These are phyloP conservation scores for Agrilus planipennis DNA, from an alignment of 1,140 invertebrate species.

Conservation along the genomic window DNA sequence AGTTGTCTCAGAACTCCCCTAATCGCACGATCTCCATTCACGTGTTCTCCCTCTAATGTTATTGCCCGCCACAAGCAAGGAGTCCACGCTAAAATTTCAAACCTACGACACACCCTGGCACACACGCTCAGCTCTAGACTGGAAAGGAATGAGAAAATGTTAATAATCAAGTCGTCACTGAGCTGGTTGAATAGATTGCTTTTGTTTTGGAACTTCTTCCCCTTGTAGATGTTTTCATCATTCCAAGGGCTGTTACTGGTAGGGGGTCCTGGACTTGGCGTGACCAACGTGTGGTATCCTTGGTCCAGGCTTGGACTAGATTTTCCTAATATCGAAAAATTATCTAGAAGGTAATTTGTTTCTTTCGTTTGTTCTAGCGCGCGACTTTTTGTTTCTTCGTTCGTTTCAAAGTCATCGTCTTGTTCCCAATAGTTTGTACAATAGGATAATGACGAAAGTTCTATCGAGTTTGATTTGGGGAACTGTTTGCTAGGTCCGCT, in stretches of 20 bases:
- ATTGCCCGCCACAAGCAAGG: slow-evolving; percentile 64
- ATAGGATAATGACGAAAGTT: slow-evolving; percentile 28
- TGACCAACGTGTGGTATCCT: slow-evolving; percentile 62
- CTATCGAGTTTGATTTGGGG: slow-evolving; percentile 19
- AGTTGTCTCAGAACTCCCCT: slow-evolving; percentile 49
- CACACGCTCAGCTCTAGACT: slow-evolving; percentile 67
- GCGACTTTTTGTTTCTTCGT: slow-evolving; percentile 12
- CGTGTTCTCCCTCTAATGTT: slow-evolving; percentile 46
- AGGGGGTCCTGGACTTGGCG: slow-evolving; percentile 34
- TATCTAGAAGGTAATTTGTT: slow-evolving; percentile 30
- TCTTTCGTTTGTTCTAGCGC: slow-evolving; percentile 10
- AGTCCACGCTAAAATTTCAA: slow-evolving; percentile 73
- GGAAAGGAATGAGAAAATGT: slow-evolving; percentile 62
- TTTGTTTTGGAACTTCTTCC: slow-evolving; percentile 25
- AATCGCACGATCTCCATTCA: slow-evolving; percentile 57
- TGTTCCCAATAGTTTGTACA: slow-evolving; percentile 31
- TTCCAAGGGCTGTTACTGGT: slow-evolving; percentile 27
- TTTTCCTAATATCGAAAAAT: slow-evolving; percentile 34
- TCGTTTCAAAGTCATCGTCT: slow-evolving; percentile 20
- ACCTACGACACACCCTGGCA: slow-evolving; percentile 68
- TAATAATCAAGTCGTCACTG: slow-evolving; percentile 42
- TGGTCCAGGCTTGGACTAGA: slow-evolving; percentile 53
- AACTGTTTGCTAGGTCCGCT: too few species aligned
- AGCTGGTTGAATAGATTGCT: slow-evolving; percentile 40
- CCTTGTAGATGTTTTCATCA: slow-evolving; percentile 22